Percentiles rank a stretch among this genome's conserved stretches.
phyloP scores from a whole-genome alignment of 2,888 invertebrate genomes.

The Herminia tarsipennalis region DNA sequence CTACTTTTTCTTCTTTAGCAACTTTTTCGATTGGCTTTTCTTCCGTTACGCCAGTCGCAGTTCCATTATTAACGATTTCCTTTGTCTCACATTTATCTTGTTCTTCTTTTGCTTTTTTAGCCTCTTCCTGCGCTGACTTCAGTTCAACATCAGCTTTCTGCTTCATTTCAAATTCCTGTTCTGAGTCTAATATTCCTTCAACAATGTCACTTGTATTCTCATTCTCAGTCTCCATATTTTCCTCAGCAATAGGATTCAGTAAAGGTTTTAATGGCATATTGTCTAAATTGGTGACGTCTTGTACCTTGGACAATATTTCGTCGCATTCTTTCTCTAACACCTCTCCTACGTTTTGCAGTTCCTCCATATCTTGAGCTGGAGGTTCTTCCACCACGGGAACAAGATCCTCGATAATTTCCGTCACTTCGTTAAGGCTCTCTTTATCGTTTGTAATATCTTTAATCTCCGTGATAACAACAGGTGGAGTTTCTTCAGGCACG shows the following conservation, averaged over 20 bases:
- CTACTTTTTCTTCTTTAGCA: slow-evolving; percentile 16
- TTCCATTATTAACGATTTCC: slow-evolving; percentile 18
- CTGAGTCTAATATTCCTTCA: slow-evolving; percentile 73
- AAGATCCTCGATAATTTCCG: slow-evolving; percentile 64
- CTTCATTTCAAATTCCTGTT: slow-evolving; percentile 71
- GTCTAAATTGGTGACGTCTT: slow-evolving; percentile 76
- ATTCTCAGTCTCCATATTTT: slow-evolving; percentile 72
- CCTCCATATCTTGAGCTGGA: slow-evolving; percentile 66
- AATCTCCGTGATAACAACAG: slow-evolving; percentile 62
- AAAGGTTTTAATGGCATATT: slow-evolving; percentile 71
- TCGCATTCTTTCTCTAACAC: slow-evolving; percentile 80
- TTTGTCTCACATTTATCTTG: slow-evolving; percentile 25
- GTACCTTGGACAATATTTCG: slow-evolving; percentile 78
- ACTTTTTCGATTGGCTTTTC: slow-evolving; percentile 36
- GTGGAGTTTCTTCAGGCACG: slow-evolving; percentile 52
- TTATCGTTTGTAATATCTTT: slow-evolving; percentile 68
- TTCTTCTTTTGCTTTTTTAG: slow-evolving; percentile 35
- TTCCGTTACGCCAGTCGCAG: slow-evolving; percentile 23
- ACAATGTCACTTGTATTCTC: slow-evolving; percentile 72
- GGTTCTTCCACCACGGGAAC: slow-evolving; percentile 75
- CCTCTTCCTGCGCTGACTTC: slow-evolving; percentile 49
- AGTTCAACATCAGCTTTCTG: slow-evolving; percentile 53
- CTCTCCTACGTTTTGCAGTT: slow-evolving; percentile 71
- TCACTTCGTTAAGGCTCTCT: slow-evolving; percentile 56
- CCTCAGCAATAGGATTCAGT: slow-evolving; percentile 70